Evolutionary conservation across 2,888 invertebrate species (phyloP).

Genomic region (Aspidiotus destructor): DNA sequence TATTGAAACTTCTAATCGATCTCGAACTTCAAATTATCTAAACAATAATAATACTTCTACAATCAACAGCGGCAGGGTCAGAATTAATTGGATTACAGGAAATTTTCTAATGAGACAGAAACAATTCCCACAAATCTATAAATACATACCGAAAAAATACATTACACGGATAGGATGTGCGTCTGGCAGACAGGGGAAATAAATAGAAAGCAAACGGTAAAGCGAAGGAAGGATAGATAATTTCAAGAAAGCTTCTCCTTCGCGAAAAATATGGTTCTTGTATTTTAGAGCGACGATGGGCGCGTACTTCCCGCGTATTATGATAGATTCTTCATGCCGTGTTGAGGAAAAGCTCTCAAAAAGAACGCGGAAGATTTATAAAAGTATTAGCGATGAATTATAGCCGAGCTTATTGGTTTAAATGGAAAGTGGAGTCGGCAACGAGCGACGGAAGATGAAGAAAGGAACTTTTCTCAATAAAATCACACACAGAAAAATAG

Average conservation of each 20-base stretch:
- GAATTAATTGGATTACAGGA: no score
- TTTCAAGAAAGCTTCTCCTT: slow-evolving; percentile 12
- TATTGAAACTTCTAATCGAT: no score
- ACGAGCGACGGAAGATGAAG: slow-evolving; percentile 10
- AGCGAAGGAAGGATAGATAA: slow-evolving; percentile 1
- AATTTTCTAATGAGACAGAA: no score
- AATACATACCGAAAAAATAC: no score
- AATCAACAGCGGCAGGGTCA: no score
- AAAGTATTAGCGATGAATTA: slow-evolving; percentile 23
- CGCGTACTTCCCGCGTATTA: slow-evolving; percentile 1
- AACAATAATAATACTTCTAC: no score
- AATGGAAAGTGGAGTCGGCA: slow-evolving; percentile 17
- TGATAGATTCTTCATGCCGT: slow-evolving; percentile 12
- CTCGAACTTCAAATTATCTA: no score
- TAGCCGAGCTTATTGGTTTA: slow-evolving; percentile 22
- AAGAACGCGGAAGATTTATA: slow-evolving; percentile 19
- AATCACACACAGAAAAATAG: background rate
- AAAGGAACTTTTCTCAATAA: slow-evolving; percentile 13
- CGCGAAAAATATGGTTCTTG: slow-evolving; percentile 13
- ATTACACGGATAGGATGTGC: no score
- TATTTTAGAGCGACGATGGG: background rate
- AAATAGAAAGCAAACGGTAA: background rate
- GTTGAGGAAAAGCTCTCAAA: slow-evolving; percentile 20
- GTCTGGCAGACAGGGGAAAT: no score
- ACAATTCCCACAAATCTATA: no score